Evolutionary conservation across 2,797 vertebrate genomes (phyloP), one percentile per base, ranked within the genome.

Genomic region (Xerus rutilus): DNA sequence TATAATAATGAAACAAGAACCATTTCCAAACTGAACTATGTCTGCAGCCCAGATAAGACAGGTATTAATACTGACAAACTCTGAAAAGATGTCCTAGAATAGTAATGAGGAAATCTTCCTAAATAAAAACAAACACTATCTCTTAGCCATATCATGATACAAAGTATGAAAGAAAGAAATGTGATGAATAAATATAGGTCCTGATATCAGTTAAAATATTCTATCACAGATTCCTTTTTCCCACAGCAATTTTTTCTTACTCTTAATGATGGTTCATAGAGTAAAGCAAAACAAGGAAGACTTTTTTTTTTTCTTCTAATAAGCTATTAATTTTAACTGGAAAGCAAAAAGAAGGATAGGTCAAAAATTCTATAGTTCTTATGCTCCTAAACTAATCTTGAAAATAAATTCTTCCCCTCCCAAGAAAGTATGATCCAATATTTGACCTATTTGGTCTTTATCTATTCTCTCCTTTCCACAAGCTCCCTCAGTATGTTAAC

Each of bases 21-120:
- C 43, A 89, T 93, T 93, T 92, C 72, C 62, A 96, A 89, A 89
- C 69, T 85, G 72, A 96, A 20, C 39, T 84, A 17, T n/a, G 86
- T 65, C 65, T 85, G 49, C 21, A 47, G 35, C 23, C 28, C 45
- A 85, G 18, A 84, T 32, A 94, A 84, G n/a, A 32, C 11, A 57
- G 79, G 8, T 72, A 69, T 89, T 91, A 85, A 77, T 20, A 95
- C 6, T 81, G 30, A 91, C 23, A 86, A 15, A 45, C 7, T 67
- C 8, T 32, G 43, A 73, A 89, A 79, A 93, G 32, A 85, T 59
- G 74, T 89, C 21, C 65, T n/a, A 30, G 25, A 84, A 87, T 14
- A 0, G 43, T 12, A 78, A 7, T 67, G 25, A 89, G 2, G 49
- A 81, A 84, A 91, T 93, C 62, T 85, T 49, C 64, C 45, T 54